Percentiles rank a stretch among this genome's conserved stretches.
Evolutionary conservation across 2,888 invertebrate species (phyloP).

Genomic region (Lasioglossum figueresi): DNA sequence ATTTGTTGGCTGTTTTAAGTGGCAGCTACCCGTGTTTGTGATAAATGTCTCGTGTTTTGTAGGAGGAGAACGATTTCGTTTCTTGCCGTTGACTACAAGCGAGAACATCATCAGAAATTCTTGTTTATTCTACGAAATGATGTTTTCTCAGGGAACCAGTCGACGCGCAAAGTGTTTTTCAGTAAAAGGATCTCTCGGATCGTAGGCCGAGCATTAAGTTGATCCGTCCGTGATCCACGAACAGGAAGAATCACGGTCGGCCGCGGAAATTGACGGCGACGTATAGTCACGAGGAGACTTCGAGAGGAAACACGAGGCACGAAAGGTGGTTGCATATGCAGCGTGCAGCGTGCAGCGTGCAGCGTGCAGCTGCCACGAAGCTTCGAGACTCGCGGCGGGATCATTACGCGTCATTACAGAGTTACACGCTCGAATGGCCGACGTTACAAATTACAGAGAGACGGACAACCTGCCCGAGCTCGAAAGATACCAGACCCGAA

Average conservation of each 20-base stretch:
- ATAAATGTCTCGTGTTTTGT: not conserved
- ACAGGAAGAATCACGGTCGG: slow-evolving; percentile 14
- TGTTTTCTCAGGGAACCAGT: not conserved
- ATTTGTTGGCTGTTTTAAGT: not conserved
- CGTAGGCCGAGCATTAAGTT: not conserved
- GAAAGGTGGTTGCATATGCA: slow-evolving; percentile 32
- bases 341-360: not conserved
- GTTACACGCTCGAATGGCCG: slow-evolving; percentile 81
- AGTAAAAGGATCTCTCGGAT: not conserved
- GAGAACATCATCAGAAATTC: not conserved
- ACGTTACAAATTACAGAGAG: slow-evolving; percentile 81
- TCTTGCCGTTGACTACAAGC: not conserved
- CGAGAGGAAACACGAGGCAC: slow-evolving; percentile 24
- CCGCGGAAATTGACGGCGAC: slow-evolving; percentile 21
- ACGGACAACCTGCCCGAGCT: slow-evolving; percentile 66
- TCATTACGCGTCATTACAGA: slow-evolving; percentile 81
- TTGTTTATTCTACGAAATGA: not conserved
- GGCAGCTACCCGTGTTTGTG: not conserved
- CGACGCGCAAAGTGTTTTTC: not conserved
- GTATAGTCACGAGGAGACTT: slow-evolving; percentile 13
- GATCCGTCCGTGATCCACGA: slow-evolving; percentile 8
- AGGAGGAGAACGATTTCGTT: not conserved
- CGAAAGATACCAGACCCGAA: slow-evolving; percentile 56
- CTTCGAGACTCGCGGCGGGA: slow-evolving; percentile 69
- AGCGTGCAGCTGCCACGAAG: slow-evolving; percentile 52